These are phyloP conservation scores for Halocynthia aurantium DNA, from an alignment of 23 tunicate genomes.

Conservation along the genomic window DNA sequence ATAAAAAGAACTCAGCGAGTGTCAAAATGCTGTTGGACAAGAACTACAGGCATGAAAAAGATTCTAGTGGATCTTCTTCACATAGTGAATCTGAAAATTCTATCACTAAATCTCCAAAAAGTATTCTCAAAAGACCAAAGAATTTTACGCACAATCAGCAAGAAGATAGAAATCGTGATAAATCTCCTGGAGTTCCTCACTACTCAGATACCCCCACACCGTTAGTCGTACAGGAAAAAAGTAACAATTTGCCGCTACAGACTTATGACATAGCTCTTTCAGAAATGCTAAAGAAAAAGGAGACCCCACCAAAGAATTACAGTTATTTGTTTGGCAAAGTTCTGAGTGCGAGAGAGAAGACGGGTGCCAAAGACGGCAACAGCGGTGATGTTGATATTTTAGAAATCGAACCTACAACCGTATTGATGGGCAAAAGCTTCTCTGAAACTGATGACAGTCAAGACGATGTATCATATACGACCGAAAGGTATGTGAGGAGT, in stretches of 20 bases:
- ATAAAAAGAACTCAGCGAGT: not conserved
- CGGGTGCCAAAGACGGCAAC: too few species aligned
- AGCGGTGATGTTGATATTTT: too few species aligned
- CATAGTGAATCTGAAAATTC: too few species aligned
- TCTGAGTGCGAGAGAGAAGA: too few species aligned
- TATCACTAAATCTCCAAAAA: not conserved
- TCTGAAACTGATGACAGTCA: too few species aligned
- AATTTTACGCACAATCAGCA: not conserved
- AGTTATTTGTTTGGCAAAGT: too few species aligned
- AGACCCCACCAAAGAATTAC: not conserved
- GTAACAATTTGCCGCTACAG: not conserved
- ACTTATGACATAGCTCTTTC: not conserved
- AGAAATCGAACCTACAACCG: too few species aligned
- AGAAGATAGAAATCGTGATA: not conserved
- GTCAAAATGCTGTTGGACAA: not conserved
- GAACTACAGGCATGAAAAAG: not conserved
- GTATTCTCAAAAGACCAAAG: slow-evolving; percentile 1
- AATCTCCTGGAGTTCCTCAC: not conserved
- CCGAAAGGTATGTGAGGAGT: not conserved
- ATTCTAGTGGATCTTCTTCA: too few species aligned
- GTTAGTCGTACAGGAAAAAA: slow-evolving; percentile 1
- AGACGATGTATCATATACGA: not conserved
- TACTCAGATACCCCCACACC: not conserved
- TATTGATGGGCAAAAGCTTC: too few species aligned
- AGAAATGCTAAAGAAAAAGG: slow-evolving; percentile 1